Evolutionary conservation across 2,797 vertebrate species (phyloP), one percentile per base, ranked within the genome.

Genomic region (Nyctalus aviator): DNA sequence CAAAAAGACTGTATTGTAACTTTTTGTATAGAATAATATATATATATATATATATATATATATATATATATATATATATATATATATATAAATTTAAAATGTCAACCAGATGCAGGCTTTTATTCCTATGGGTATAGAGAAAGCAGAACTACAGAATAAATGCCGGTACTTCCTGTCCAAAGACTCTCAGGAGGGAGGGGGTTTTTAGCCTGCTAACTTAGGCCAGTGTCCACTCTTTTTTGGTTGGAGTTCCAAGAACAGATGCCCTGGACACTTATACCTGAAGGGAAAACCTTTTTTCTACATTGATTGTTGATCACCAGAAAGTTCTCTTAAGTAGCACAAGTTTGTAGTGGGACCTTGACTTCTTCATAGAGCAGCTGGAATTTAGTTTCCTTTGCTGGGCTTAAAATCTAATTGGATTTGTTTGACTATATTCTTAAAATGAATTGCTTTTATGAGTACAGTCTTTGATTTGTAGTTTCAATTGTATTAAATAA

Each of bases 361-460:
- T 87, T 68, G 30, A 8, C 23, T 87, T 88, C 57, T 62, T 90
- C 48, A n/a, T 15, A 76, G 57, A 91, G n/a, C 1, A 37, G 0
- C 20, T 93, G 59, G 37, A 18, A 21, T 84, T 86, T 90, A 32
- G 23, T 71, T 73, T 91, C 8, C 53, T 93, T 75, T 79, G 14
- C 20, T 84, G 30, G 50, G 23, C 30, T 91, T 93, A 64, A 81
- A 62, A 83, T 55, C 69, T 92, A 48, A 55, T 90, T 87, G 27
- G 12, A 44, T 82, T 91, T 84, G 30, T 92, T 94, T 81, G 68
- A 57, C 17, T 55, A 37, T 55, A 72, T 18, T 73, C 21, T 86
- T 75, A 69, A 72, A 83, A 77, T 10, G 8, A 72, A 53, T 53
- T 69, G 4, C 14, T 82, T 72, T 84, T 50, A 72, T 18, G 35